phyloP scores from a whole-genome alignment of 2,797 vertebrate species.

The Potorous gilbertii region DNA sequence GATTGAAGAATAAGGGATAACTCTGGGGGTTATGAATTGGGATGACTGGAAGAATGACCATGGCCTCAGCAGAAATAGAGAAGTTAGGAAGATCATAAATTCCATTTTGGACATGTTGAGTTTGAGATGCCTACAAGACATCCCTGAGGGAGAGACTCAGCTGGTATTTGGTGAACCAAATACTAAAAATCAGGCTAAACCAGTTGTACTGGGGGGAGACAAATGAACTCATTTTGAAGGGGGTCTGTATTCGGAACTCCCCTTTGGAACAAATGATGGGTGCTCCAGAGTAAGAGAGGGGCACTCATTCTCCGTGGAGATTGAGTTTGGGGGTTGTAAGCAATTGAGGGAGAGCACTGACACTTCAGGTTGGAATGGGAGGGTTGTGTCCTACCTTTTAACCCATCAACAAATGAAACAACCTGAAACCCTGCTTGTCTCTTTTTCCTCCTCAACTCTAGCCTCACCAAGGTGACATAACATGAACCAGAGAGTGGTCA shows the following conservation, averaged over 20 bases:
- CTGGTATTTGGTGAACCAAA: neutral
- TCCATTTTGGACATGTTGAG: neutral
- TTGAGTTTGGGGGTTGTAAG: neutral
- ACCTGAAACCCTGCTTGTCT: neutral
- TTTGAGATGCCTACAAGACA: neutral
- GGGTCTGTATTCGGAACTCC: neutral
- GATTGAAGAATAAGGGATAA: neutral
- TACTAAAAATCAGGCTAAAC: neutral
- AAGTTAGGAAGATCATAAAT: neutral
- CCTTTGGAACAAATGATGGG: neutral
- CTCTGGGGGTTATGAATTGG: neutral
- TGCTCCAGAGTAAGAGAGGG: neutral
- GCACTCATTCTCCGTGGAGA: neutral
- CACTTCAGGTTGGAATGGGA: neutral
- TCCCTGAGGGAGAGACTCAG: neutral
- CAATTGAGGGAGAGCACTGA: neutral
- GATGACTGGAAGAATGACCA: neutral
- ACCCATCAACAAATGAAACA: neutral
- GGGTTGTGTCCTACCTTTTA: neutral
- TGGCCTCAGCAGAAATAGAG: neutral
- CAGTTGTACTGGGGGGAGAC: neutral
- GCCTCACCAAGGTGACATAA: neutral
- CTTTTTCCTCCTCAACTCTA: rapidly evolving
- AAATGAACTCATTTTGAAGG: neutral
- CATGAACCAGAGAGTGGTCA: neutral